Base-by-base conservation (phyloP, 2,797 vertebrate genomes). In the Sorex maritimensis region DNA sequence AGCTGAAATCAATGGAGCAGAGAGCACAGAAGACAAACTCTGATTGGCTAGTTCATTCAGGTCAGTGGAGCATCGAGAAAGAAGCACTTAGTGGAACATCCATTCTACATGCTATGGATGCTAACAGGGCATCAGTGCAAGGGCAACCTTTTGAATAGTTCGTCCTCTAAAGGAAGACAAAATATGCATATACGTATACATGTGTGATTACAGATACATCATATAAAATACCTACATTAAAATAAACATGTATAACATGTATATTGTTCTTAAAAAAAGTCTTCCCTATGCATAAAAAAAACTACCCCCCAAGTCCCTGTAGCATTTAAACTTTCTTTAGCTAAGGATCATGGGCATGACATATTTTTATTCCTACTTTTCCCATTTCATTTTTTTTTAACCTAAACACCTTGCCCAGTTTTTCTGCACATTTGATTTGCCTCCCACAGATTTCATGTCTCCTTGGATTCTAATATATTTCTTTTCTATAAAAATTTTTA, bases 31-130 rank as follows among this genome's bases (percentile, higher is more conserved):
- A 93, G 11, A 61, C 30, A 78, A 93, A 1, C 30, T 95, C 85
- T 63, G 88, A 55, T 65, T 95, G 94, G 4, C 65, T 90, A 61
- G 2, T 96, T 95, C 65, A 72, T 0, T 93, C 67, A 89, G 85
- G 87, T 12, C 67, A 93, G 67, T 44, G 6, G 87, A 95, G 34
- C 44, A 44, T n/a, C 41, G 11, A 85, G 28, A 15, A 28, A 95
- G 38, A 96, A 87, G 44, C 1, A 82, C 72, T 26, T 28, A 26
- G 0, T 81, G 38, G 68, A 90, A 34, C 34, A 0, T 28, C 34
- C 15, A 55, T 52, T 84, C 63, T 86, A 75, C 89, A 63, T 69
- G 44, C 2, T 92, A 2, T 63, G 34, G 24, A 61, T 34, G 63
- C 38, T 82, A 69, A 10, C 38, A 68, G n/a, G n/a, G 81, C 1